Conservation (phyloP, 1,140 invertebrate species). For the Plodia interpunctella region DNA sequence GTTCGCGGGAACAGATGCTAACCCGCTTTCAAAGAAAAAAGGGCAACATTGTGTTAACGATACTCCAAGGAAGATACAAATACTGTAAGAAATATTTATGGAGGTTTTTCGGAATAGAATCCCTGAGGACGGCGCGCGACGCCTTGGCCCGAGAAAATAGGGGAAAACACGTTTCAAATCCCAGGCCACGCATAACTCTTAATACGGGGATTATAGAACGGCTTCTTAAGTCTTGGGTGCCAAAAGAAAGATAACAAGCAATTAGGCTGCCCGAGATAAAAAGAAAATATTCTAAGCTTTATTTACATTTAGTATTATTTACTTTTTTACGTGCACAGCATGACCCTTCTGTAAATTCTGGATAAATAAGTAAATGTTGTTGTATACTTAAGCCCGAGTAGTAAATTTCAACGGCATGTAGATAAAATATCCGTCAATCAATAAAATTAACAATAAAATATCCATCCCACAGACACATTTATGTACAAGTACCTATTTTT, state of each 20-base stretch:
- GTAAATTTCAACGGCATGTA: too few species aligned
- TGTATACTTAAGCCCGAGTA: too few species aligned
- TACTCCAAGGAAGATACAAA: conserved; percentile 74
- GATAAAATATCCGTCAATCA: too few species aligned
- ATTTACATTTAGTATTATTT: not conserved
- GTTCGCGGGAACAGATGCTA: conserved; percentile 49
- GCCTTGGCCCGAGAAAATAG: conserved; percentile 53
- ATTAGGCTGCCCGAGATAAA: conserved; percentile 42
- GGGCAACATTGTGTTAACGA: conserved; percentile 68
- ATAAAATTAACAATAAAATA: too few species aligned
- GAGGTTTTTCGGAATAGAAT: conserved; percentile 73
- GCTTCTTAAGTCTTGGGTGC: conserved; percentile 64
- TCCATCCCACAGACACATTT: too few species aligned
- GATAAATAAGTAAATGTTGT: too few species aligned
- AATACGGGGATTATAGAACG: conserved; percentile 71
- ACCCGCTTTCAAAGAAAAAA: conserved; percentile 49
- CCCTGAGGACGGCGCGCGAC: conserved; percentile 53
- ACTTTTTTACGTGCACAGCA: too few species aligned
- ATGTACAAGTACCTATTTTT: too few species aligned
- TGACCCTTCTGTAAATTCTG: too few species aligned
- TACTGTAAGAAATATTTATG: conserved; percentile 76
- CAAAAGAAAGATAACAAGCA: conserved; percentile 71
- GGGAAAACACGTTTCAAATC: conserved; percentile 69
- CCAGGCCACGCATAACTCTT: conserved; percentile 71
- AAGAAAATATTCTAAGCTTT: conserved; percentile 21